phyloP scores from a whole-genome alignment of 2,797 vertebrate species.

The Mus caroli region DNA sequence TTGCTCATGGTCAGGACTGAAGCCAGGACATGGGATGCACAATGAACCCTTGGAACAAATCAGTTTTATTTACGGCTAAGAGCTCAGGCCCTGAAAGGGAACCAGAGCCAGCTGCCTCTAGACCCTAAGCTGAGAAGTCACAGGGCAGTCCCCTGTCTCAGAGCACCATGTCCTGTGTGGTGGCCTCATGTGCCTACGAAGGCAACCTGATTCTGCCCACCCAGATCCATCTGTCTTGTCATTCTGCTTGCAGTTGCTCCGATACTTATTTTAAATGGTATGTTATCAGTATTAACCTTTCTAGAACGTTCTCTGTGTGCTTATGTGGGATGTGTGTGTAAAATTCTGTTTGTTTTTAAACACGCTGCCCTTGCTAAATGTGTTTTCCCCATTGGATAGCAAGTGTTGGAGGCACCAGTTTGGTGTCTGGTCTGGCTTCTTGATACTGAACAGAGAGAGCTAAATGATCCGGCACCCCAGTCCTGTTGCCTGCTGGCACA shows the following conservation, averaged over 20 bases:
- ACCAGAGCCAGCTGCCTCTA: neutral
- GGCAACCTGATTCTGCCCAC: neutral
- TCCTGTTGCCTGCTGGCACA: neutral
- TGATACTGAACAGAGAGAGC: neutral
- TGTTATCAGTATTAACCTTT: neutral
- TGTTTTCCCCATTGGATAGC: neutral
- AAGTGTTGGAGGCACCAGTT: neutral
- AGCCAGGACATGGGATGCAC: neutral
- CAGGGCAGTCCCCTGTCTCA: neutral
- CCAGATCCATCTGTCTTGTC: neutral
- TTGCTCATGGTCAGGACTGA: neutral
- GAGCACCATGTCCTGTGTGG: accelerated
- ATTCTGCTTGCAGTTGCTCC: neutral
- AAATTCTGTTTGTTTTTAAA: neutral
- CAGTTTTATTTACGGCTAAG: neutral
- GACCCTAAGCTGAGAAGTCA: neutral
- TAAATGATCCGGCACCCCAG: neutral
- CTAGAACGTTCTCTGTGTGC: neutral
- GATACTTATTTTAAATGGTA: neutral
- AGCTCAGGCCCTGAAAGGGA: neutral
- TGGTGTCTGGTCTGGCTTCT: neutral
- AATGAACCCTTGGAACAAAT: neutral
- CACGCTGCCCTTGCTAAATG: neutral
- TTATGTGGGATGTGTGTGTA: neutral
- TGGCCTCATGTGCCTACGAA: accelerated